Conservation (phyloP, 35 echinoderm and acorn worm genomes). For the Lytechinus variegatus region DNA sequence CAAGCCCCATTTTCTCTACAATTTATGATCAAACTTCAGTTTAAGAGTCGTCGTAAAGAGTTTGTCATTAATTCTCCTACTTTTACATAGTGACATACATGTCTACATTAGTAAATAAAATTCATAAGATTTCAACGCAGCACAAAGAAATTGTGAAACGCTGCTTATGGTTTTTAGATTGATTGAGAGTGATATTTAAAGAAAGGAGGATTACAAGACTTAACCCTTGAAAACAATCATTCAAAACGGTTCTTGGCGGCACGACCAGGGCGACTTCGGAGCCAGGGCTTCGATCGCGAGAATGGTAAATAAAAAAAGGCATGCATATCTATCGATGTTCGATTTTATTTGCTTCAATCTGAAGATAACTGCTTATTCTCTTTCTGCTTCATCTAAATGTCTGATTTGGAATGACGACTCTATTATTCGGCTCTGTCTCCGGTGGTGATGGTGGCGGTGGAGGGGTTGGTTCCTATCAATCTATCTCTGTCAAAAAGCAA, state of each 20-base stretch:
- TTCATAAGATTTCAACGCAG: background rate
- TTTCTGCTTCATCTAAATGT: background rate
- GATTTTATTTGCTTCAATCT: background rate
- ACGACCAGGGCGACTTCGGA: background rate
- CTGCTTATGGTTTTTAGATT: background rate
- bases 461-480: background rate
- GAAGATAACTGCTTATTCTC: background rate
- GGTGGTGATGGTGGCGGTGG: slow-evolving; percentile 14
- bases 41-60: background rate
- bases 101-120: background rate
- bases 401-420: slow-evolving; percentile 13
- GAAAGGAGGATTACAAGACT: background rate
- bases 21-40: background rate
- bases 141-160: background rate
- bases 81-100: background rate
- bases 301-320: background rate
- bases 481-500: background rate
- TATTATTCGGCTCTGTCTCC: background rate
- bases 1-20: background rate
- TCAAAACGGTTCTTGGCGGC: background rate
- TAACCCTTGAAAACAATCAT: background rate
- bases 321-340: background rate
- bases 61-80: background rate
- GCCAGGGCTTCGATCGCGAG: background rate
- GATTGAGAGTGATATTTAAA: background rate